Percentiles rank a stretch among this genome's conserved stretches.
phyloP scores from a whole-genome alignment of 2,888 invertebrate species.

The Loripinus fragilis region DNA sequence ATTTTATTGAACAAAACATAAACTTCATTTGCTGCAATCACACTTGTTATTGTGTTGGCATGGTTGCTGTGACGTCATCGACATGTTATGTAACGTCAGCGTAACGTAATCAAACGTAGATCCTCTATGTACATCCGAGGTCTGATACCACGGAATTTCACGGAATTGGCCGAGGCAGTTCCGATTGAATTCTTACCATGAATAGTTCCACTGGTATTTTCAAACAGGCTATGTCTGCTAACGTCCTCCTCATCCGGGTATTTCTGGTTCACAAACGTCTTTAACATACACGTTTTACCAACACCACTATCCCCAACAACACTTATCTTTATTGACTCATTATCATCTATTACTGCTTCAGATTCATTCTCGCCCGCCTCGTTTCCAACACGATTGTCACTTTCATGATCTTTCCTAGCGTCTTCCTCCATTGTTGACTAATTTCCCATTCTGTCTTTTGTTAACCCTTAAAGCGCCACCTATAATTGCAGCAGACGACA shows the following conservation, averaged over 20 bases:
- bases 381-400: background rate
- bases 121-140: too few species aligned
- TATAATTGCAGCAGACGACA: too few species aligned
- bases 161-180: too few species aligned
- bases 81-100: too few species aligned
- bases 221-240: constrained; percentile 59
- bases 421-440: background rate
- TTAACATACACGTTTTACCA: constrained; percentile 73
- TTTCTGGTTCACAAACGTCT: constrained; percentile 70
- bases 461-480: too few species aligned
- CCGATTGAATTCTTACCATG: constrained; percentile 49
- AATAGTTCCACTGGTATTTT: constrained; percentile 63
- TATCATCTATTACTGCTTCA: background rate
- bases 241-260: constrained; percentile 62
- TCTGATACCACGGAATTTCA: too few species aligned
- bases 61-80: too few species aligned
- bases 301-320: constrained; percentile 75
- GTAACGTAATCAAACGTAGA: too few species aligned
- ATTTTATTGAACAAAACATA: too few species aligned
- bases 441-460: too few species aligned
- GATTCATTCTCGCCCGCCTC: background rate
- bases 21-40: too few species aligned
- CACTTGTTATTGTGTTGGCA: too few species aligned
- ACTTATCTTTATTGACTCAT: constrained; percentile 58
- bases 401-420: background rate